Conservation (phyloP, 2,797 vertebrate species). For the Lycodopsis pacificus region DNA sequence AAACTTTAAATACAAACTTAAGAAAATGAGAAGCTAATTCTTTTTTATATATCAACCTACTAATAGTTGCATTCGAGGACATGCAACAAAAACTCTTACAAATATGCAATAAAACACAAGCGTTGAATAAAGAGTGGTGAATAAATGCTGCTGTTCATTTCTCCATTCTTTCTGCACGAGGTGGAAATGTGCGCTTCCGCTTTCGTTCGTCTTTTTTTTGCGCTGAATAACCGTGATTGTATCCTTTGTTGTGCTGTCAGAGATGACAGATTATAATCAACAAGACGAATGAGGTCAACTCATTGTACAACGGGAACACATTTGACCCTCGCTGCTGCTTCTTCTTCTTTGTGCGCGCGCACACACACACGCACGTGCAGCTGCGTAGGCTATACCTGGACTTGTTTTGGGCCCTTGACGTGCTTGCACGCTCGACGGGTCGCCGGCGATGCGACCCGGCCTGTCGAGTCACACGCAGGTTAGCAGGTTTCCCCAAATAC, state of each 20-base stretch:
- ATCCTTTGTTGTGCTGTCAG: constrained; percentile 71
- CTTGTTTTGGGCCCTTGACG: constrained; percentile 32
- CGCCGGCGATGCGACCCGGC: constrained; percentile 74
- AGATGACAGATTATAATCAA: constrained; percentile 79
- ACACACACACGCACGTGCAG: background rate
- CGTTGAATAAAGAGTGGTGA: background rate
- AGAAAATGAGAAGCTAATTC: rapidly evolving
- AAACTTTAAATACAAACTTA: background rate
- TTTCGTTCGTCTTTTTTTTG: constrained; percentile 61
- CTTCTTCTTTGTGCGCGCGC: background rate
- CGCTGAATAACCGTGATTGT: constrained; percentile 73
- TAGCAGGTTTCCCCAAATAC: constrained; percentile 74
- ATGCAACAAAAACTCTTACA: background rate
- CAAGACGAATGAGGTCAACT: constrained; percentile 76
- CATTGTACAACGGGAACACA: constrained; percentile 60
- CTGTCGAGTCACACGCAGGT: constrained; percentile 81
- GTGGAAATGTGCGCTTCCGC: constrained; percentile 59
- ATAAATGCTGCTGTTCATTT: constrained; percentile 22
- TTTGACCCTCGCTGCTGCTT: constrained; percentile 53
- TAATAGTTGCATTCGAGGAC: background rate
- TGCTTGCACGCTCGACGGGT: constrained; percentile 57
- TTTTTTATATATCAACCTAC: background rate
- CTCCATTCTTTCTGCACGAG: constrained; percentile 42
- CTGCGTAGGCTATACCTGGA: constrained; percentile 43
- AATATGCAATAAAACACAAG: background rate